These are phyloP conservation scores for Callorhinus ursinus DNA, from an alignment of 2,113 vertebrate genomes.

Conservation along the genomic window DNA sequence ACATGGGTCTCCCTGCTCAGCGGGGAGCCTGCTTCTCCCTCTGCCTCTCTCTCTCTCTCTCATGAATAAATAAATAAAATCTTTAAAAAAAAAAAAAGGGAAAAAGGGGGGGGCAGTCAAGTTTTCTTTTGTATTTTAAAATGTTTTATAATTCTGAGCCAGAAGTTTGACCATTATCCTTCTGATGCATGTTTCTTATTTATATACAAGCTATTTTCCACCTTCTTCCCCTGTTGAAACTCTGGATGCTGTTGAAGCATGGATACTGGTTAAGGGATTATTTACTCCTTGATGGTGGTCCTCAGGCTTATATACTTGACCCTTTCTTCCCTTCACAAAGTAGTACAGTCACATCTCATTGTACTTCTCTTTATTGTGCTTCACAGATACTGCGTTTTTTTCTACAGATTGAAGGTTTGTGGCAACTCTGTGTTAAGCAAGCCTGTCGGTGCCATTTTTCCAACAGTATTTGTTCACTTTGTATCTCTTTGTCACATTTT, in stretches of 20 bases:
- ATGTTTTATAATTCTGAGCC: conserved; percentile 10
- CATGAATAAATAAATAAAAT: too few relatives aligned
- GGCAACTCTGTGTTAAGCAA: neutral
- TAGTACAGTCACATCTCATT: neutral
- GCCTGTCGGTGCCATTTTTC: neutral
- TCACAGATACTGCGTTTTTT: neutral
- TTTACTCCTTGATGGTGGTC: neutral
- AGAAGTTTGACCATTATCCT: neutral
- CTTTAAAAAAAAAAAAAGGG: too few relatives aligned
- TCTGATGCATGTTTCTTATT: neutral
- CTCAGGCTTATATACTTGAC: neutral
- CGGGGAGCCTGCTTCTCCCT: too few relatives aligned
- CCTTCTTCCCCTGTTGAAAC: neutral
- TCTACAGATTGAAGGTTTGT: neutral
- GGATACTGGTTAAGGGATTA: neutral
- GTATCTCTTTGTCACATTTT: neutral
- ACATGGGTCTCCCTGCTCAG: too few relatives aligned
- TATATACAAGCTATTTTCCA: neutral
- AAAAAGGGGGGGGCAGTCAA: neutral
- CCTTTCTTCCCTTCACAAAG: neutral
- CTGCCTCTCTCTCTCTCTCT: too few relatives aligned
- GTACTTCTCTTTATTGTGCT: neutral
- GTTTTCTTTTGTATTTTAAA: neutral
- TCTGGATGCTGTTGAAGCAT: neutral
- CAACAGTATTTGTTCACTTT: neutral